These are phyloP conservation scores for Nothura maculosa DNA, from an alignment of 2,797 vertebrate species.

Conservation along the genomic window DNA sequence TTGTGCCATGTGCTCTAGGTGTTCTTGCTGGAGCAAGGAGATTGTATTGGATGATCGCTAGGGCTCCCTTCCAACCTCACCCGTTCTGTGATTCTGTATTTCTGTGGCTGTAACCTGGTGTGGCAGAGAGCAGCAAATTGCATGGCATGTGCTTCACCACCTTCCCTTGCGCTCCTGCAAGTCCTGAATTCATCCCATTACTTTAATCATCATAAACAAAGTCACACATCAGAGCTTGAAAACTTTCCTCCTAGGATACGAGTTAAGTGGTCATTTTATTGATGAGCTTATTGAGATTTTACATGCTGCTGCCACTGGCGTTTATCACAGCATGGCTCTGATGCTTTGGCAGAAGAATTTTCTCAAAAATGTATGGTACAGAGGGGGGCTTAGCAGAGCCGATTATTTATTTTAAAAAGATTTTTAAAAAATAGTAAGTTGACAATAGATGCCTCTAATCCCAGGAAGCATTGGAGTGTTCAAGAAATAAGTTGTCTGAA, in stretches of 20 bases:
- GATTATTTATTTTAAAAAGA: neutral
- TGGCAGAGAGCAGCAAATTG: neutral
- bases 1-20: too few relatives aligned
- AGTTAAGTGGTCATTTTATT: slow-evolving; percentile 30
- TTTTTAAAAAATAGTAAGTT: neutral
- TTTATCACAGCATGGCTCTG: neutral
- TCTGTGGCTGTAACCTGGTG: neutral
- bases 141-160: neutral
- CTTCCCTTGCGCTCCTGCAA: neutral
- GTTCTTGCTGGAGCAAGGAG: too few relatives aligned
- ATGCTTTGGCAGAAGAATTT: neutral
- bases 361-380: neutral
- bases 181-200: neutral
- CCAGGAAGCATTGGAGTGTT: neutral
- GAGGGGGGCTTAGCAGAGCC: neutral
- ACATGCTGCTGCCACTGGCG: neutral
- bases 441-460: neutral
- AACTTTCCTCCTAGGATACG: neutral
- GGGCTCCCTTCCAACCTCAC: too few relatives aligned
- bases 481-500: neutral
- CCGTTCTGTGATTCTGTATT: too few relatives aligned
- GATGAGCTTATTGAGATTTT: slow-evolving; percentile 34
- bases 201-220: slow-evolving; percentile 9
- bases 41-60: too few relatives aligned
- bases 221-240: slow-evolving; percentile 17